Conservation (phyloP, 2,888 invertebrate genomes). For the Tenthredo notha region DNA sequence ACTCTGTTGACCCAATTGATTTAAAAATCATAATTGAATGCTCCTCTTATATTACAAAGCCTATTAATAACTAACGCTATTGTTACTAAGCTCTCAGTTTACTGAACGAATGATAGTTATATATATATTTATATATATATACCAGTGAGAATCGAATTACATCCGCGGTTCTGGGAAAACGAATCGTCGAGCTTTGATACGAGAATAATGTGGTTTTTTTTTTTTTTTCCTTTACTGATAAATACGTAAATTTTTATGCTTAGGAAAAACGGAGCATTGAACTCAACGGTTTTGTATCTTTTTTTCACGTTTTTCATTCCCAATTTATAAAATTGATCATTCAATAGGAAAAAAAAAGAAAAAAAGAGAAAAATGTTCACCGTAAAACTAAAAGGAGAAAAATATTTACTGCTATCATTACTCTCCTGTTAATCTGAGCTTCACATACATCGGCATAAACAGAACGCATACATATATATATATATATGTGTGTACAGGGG, state of each 20-base stretch:
- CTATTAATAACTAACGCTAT: background rate
- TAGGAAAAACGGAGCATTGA: no score
- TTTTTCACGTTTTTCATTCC: no score
- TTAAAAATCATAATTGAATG: background rate
- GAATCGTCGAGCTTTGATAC: background rate
- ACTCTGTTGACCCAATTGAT: constrained; percentile 7
- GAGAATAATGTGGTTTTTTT: background rate
- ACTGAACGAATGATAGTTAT: background rate
- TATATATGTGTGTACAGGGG: background rate
- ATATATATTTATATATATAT: background rate
- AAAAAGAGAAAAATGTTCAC: background rate
- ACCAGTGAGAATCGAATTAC: background rate
- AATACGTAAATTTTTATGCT: background rate
- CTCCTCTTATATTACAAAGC: background rate
- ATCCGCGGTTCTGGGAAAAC: background rate
- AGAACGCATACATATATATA: no score
- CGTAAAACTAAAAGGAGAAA: background rate
- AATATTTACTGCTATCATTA: background rate
- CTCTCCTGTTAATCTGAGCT: background rate
- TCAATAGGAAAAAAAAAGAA: no score
- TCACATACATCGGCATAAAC: background rate
- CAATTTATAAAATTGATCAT: no score
- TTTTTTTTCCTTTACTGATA: background rate
- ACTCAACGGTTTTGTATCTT: no score
- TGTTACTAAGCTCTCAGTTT: background rate